Evolutionary conservation across 23 tunicate genomes (phyloP), one percentile per base, ranked within the genome.

Genomic region (Phallusia fumigata): DNA sequence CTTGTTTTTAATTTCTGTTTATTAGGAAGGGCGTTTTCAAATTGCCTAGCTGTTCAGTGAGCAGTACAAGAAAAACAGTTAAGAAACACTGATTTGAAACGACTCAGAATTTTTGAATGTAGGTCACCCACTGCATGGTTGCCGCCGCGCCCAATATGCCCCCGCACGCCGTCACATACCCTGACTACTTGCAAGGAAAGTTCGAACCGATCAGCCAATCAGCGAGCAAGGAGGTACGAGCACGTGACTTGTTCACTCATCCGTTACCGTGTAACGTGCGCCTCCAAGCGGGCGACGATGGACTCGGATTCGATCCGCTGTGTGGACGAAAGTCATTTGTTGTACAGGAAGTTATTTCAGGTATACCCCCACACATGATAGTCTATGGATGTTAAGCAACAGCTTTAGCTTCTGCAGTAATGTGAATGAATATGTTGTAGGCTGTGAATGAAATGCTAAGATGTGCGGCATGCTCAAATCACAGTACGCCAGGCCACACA

Each of bases 261-360:
- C 18, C 51, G 33, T 74, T 84, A 30, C 87, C 87, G 52, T 31
- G 76, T 53, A 50, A 79, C 53, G 78, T 76, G 35, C 52, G 76
- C 52, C 49, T 84, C 30, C 52, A 33, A 18, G 49, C 64, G 26
- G 33, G 32, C 13, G 87, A 84, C 35, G 36, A 47, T 1, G 58
- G 87, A 12, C 47, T 84, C 16, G 87, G 87, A 22, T 84, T 84
- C 52, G 87, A 84, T 84, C 87, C 87, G 3, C 33, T 84, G 30
- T 35, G 34, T 18, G 64, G 21, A 18, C 75, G 76, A 24, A 32
- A 74, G 40, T 34, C 40, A 11, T 83, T 83, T 74, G 34, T 52
- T 12, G 86, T 83, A 2, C 47, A n/a, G 3, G 75, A 83, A 74
- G 75, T 73, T 33, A 64, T 83, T 73, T 73, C 86, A 44, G 86